Evolutionary conservation across 2,888 invertebrate genomes (phyloP), one percentile per base, ranked within the genome.

Genomic region (Melolontha melolontha): DNA sequence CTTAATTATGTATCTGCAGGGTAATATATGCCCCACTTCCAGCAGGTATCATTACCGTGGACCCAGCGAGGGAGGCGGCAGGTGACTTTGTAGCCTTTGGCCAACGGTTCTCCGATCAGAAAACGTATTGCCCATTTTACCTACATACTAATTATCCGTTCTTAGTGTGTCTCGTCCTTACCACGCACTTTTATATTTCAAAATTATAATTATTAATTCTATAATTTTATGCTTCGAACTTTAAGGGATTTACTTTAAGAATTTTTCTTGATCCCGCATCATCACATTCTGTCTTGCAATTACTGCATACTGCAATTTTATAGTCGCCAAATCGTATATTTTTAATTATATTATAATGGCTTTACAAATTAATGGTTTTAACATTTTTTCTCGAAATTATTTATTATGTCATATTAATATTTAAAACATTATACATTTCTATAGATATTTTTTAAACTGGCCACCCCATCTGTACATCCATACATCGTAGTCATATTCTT

Each of bases 1-100:
- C 77, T 78, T 78, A 78, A 78, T 78, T 78, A 76, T 76, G 76
- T 78, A 77, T 78, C 77, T 76, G 71, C 73, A 69, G 75, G 78
- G 74, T 77, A 76, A 77, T 76, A 75, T 75, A 78, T 77, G 77
- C 76, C 76, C 78, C 75, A 77, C 73, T 76, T 77, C 75, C 76
- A 74, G 75, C 75, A 77, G 75, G 73, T 76, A 74, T 74, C 72
- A 75, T 75, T 75, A 75, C 72, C 67, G 70, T 55, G 52, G 70
- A 44, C 50, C 41, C 50, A 59, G 59, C 34, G 66, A 73, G 72
- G 74, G 72, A 75, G 75, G 75, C 70, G 75, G 76, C 76, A 76
- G 76, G 75, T 76, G 76, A 75, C 73, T 73, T 55, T 55, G 69
- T 71, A 68, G 71, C 73, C 73, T 59, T 64, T 42, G 72, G 75